Base-by-base conservation (phyloP, 1,140 invertebrate species). In the Chymomyza costata region DNA sequence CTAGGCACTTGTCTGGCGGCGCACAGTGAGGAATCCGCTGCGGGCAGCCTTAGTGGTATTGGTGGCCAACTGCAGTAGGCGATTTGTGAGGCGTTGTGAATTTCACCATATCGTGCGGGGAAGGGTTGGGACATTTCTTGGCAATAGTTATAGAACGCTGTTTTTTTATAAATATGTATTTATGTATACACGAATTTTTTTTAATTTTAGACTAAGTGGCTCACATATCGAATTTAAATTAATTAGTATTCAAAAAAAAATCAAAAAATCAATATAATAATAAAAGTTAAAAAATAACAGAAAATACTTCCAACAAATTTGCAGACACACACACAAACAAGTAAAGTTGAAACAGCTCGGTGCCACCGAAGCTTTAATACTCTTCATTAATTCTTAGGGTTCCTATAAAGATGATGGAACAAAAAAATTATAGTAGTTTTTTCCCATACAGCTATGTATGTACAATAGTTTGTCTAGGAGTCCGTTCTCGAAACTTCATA, bases 201-300 rank as follows among this genome's bases (percentile, higher is more conserved):
- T 58, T 47, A 49, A 44, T 37, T 6, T 78, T 55, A 38, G 49
- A 52, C 37, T 67, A 76, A 76, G 70, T 52, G 67, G 76, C 73
- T 71, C 78, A 82, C 78, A 82, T 82, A 82, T 82, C 78, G 78
- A 82, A 82, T 82, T 82, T 82, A 82, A 82, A 81, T 73, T 65
- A 81, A 80, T 80, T 80, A 80, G 64, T 56, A 67, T 68, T 5
- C n/a, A 34, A 11, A 3, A 34, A n/a, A n/a, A 6, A 34, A 34
- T 34, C 13, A 34, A 6, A n/a, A n/a, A n/a, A n/a, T n/a, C n/a
- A n/a, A n/a, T n/a, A n/a, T n/a, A n/a, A n/a, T n/a, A n/a, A n/a
- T n/a, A n/a, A n/a, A n/a, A n/a, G n/a, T n/a, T n/a, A n/a, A n/a
- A n/a, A n/a, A n/a, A n/a, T n/a, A n/a, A n/a, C n/a, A n/a, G n/a